phyloP scores from a whole-genome alignment of 2,797 vertebrate species.

The Sciurus carolinensis region DNA sequence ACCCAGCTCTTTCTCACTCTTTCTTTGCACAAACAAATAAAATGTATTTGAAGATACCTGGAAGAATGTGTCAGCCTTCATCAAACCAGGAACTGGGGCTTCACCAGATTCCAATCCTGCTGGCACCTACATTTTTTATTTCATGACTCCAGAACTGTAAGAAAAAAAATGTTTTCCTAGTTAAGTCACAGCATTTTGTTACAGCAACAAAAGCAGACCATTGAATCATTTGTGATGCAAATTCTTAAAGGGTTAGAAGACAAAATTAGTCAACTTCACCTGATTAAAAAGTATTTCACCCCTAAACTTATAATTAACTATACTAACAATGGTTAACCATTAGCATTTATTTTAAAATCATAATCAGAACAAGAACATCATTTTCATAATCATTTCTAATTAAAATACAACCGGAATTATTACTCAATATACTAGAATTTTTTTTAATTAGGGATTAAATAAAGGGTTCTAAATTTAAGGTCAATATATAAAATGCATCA shows the following conservation, averaged over 20 bases:
- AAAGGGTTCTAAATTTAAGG: neutral
- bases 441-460: neutral
- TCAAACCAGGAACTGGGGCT: no score
- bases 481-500: neutral
- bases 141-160: neutral
- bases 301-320: neutral
- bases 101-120: neutral
- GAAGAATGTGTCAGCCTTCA: neutral
- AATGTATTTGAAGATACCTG: neutral
- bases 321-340: neutral
- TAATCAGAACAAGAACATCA: neutral
- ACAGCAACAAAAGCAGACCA: neutral
- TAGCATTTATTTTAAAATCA: neutral
- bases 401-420: neutral
- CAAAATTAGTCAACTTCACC: neutral
- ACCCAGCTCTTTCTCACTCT: neutral
- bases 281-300: neutral
- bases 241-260: neutral
- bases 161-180: neutral
- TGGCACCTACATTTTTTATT: neutral
- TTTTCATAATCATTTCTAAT: neutral
- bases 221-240: neutral
- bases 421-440: neutral
- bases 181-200: neutral
- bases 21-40: neutral